These are phyloP conservation scores for Myotis pilosus DNA, from an alignment of 2,797 vertebrate genomes.

Conservation along the genomic window DNA sequence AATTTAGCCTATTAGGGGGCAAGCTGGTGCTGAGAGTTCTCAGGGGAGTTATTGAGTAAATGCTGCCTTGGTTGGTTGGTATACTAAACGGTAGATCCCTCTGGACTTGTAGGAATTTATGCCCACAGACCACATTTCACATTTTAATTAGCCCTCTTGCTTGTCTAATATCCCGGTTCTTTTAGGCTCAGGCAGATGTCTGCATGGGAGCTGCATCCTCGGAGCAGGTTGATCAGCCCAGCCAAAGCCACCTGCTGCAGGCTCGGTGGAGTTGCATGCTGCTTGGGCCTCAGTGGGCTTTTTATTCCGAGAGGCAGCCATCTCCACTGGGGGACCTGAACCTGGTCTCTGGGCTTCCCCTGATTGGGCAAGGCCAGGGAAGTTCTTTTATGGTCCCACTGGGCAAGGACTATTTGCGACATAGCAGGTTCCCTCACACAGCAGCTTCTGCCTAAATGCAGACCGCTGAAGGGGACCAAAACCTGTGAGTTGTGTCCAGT, in stretches of 20 bases:
- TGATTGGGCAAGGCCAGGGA: neutral
- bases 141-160: slow-evolving; percentile 70
- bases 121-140: slow-evolving; percentile 63
- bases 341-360: neutral
- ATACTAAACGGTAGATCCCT: slow-evolving; percentile 66
- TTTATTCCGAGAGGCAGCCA: neutral
- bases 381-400: neutral
- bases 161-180: slow-evolving; percentile 54
- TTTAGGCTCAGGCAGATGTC: slow-evolving; percentile 32
- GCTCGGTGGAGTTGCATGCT: neutral
- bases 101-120: slow-evolving; percentile 68
- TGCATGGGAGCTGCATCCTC: neutral
- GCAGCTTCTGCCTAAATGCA: neutral
- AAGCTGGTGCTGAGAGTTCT: neutral
- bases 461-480: neutral
- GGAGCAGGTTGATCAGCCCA: neutral
- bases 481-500: neutral
- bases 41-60: slow-evolving; percentile 11
- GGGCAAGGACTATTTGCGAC: neutral
- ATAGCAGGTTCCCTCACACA: neutral
- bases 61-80: slow-evolving; percentile 65
- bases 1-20: slow-evolving; percentile 40
- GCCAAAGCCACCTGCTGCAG: neutral
- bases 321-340: neutral
- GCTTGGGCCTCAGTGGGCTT: neutral